Evolutionary conservation across 2,888 invertebrate genomes (phyloP).

Genomic region (Pegoplata infirma): DNA sequence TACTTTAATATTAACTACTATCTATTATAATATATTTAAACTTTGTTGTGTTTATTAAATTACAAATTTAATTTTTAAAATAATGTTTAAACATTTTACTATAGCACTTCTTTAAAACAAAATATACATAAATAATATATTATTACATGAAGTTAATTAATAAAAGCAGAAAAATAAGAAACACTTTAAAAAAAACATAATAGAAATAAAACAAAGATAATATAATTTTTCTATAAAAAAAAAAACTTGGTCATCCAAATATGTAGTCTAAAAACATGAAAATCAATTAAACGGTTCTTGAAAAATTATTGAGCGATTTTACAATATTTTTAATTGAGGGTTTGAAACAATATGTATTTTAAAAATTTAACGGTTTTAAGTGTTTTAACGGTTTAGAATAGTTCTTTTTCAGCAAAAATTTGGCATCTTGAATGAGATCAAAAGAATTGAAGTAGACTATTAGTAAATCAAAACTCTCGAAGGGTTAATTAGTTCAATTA

Average conservation of each 20-base stretch:
- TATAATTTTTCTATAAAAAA: not conserved
- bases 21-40: slow-evolving; percentile 37
- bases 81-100: slow-evolving; percentile 39
- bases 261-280: too few relatives aligned
- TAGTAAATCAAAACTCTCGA: too few relatives aligned
- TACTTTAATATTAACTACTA: slow-evolving; percentile 32
- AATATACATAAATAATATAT: not conserved
- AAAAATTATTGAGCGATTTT: too few relatives aligned
- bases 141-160: slow-evolving; percentile 45
- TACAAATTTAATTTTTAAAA: slow-evolving; percentile 39
- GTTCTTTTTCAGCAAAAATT: too few relatives aligned
- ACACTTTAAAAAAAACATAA: slow-evolving; percentile 9
- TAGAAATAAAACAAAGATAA: slow-evolving; percentile 56
- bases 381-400: too few relatives aligned
- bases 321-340: too few relatives aligned
- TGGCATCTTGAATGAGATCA: too few relatives aligned
- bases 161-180: slow-evolving; percentile 47
- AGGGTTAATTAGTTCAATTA: too few relatives aligned
- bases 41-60: slow-evolving; percentile 51
- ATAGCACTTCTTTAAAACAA: slow-evolving; percentile 34
- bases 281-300: too few relatives aligned
- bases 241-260: not conserved
- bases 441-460: too few relatives aligned
- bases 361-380: too few relatives aligned
- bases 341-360: too few relatives aligned